These are phyloP conservation scores for Campylorhamphus procurvoides DNA, from an alignment of 2,113 vertebrate genomes.

Conservation along the genomic window DNA sequence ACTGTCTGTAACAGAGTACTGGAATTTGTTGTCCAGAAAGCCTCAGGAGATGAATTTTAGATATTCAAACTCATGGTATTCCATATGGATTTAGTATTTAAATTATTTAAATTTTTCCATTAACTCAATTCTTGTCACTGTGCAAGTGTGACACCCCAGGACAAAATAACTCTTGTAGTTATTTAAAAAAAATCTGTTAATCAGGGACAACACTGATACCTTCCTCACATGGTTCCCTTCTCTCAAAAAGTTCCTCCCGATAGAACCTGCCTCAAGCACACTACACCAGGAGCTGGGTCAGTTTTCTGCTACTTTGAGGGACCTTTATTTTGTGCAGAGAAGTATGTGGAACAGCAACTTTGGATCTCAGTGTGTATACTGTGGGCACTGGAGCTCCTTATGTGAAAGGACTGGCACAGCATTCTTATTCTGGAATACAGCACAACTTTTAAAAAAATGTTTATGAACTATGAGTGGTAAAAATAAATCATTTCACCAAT, in stretches of 20 bases:
- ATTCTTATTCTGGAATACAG: not conserved
- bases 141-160: not conserved
- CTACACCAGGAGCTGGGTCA: not conserved
- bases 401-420: not conserved
- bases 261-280: not conserved
- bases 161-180: not conserved
- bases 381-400: not conserved
- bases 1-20: not conserved
- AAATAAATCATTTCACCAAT: not conserved
- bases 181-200: not conserved
- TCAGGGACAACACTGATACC: rapidly evolving
- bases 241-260: not conserved
- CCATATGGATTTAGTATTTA: not conserved
- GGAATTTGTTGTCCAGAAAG: not conserved
- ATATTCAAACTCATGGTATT: not conserved
- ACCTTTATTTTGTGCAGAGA: not conserved
- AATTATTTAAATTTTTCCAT: not conserved
- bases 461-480: not conserved
- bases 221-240: not conserved
- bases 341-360: not conserved
- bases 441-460: not conserved
- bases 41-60: not conserved
- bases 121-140: not conserved
- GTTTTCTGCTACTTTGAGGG: not conserved
- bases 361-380: not conserved